phyloP scores from a whole-genome alignment of 1,140 invertebrate genomes.

The Chrysopa pallens region DNA sequence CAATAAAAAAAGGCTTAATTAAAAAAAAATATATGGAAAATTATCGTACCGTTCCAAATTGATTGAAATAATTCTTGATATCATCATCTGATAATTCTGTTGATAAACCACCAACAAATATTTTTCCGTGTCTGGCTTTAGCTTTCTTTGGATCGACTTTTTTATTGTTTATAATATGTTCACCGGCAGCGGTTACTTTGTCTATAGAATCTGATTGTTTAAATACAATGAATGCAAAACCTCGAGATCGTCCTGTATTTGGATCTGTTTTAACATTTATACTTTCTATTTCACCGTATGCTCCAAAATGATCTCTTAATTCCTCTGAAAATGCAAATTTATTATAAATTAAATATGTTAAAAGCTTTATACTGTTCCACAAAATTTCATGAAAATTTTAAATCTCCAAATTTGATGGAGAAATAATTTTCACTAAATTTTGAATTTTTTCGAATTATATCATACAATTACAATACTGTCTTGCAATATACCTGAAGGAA shows the following conservation, averaged over 20 bases:
- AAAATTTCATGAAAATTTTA: no score
- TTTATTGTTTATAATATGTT: slow-evolving; percentile 83
- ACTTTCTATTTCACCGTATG: slow-evolving; percentile 81
- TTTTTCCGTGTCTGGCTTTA: slow-evolving; percentile 82
- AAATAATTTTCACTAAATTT: no score
- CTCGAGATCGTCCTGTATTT: slow-evolving; percentile 72
- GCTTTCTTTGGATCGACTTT: slow-evolving; percentile 92
- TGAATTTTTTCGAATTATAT: no score
- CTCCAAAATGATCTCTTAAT: slow-evolving; percentile 74
- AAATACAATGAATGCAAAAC: slow-evolving; percentile 93
- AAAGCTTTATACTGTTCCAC: no score
- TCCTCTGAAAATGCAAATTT: slow-evolving; percentile 56
- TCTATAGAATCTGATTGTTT: slow-evolving; percentile 73
- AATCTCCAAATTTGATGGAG: no score
- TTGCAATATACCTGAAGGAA: no score
- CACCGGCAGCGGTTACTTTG: slow-evolving; percentile 67
- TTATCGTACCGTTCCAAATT: slow-evolving; percentile 70
- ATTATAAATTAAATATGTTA: slow-evolving; percentile 7
- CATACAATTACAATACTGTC: no score
- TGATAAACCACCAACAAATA: slow-evolving; percentile 85
- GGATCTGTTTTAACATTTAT: slow-evolving; percentile 89
- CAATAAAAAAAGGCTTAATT: no score
- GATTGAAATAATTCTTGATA: slow-evolving; percentile 76
- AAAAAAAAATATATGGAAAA: slow-evolving; percentile 5
- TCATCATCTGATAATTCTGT: slow-evolving; percentile 82